Evolutionary conservation across 2,113 vertebrate genomes (phyloP), one percentile per base, ranked within the genome.

Genomic region (Macroglossus sobrinus): DNA sequence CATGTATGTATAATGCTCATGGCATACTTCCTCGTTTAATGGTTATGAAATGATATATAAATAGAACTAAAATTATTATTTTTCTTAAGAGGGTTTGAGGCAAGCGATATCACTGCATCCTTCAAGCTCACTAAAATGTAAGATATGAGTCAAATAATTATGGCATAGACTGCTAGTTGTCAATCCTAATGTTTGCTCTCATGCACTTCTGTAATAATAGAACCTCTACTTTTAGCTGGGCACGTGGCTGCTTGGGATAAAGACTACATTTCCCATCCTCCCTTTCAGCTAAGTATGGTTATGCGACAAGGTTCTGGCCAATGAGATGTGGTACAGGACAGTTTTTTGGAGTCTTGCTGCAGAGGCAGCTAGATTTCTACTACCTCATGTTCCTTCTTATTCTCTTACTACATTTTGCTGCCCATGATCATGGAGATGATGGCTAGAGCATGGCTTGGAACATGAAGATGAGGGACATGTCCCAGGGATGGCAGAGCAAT

Each of bases 271-370:
- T 82, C 45, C 68, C 89, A 59, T 75, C 10, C 45, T 50, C 68
- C 79, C 43, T 57, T 92, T 68, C 53, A 33, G 53, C 78, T 24
- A 64, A 30, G 7, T 13, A 10, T 5, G 45, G 28, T 45, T 75
- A 50, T 47, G 59, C 57, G 93, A 82, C 53, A 40, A 68, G 40
- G 50, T 45, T 82, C 75, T n/a, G 55, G 40, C 95, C 74, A 89
- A 64, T 35, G 74, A 79, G 43, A 7, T 64, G 26, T n/a, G 40
- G 68, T 55, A 24, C 19, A 11, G 38, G 57, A 18, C 0, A 0
- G 15, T 64, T n/a, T 15, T 45, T 38, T 43, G 61, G 22, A 55
- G 7, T 57, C 61, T 57, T 24, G 8, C 30, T 61, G 14, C 30
- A 19, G 75, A 87, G 92, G 35, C 15, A 24, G 43, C 35, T 61